Evolutionary conservation across 2,797 vertebrate species (phyloP), one percentile per base, ranked within the genome.

Genomic region (Distichodus sexfasciatus): DNA sequence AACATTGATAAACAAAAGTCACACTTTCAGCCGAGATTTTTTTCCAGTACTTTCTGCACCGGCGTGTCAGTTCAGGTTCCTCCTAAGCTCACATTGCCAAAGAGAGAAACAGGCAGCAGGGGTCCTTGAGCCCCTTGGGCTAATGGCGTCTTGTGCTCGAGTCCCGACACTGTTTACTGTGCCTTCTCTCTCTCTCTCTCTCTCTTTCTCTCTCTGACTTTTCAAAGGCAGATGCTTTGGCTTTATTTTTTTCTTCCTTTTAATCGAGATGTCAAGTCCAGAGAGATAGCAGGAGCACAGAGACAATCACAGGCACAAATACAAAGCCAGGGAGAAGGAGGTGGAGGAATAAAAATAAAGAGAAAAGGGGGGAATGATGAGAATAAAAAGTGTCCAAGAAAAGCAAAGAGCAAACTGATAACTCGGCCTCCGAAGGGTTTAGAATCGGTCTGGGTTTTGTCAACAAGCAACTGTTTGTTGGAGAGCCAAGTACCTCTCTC

Each of bases 401-500:
- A 63, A 50, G 29, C 36, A 72, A 72, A 43, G 71, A 63, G 47
- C 63, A 71, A 47, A 57, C 28, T 57, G 74, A 75, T 79, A 79
- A 31, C 28, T 62, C 14, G 14, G 81, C 71, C 69, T 66, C 66
- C 72, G 40, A 48, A 62, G 47, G 62, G n/a, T 28, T 48, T 17
- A 8, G 73, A 77, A 75, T 79, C 82, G 75, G 75, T 76, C 83
- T 87, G 77, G 75, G 61, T 81, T 77, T 76, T 78, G 79, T 84
- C 82, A 87, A 82, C 85, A 86, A 85, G 87, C 83, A 95, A 94
- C 92, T 96, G 92, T 92, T 92, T 92, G 89, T 87, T 89, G 76
- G 87, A 85, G 74, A 90, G 89, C 87, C 91, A 91, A 89, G 82
- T 90, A 87, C 17, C 40, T 55, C 9, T 65, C 17, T 71, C 23